Conservation (phyloP, 2,888 invertebrate species). For the Oxystoma pomonae region DNA sequence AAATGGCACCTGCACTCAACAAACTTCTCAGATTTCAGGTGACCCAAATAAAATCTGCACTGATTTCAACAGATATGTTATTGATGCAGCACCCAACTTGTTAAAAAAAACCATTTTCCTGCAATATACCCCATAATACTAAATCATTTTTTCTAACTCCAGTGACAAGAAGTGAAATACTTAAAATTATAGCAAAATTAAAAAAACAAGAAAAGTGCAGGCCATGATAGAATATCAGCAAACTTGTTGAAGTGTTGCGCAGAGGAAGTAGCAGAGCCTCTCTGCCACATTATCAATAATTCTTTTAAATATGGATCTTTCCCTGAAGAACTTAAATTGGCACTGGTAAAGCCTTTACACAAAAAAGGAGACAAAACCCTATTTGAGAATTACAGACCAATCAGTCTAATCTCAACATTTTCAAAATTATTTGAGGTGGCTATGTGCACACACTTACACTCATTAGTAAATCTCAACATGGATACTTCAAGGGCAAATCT, state of each 20-base stretch:
- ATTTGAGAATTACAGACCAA: slow-evolving; percentile 6
- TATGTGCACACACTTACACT: neutral
- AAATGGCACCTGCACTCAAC: neutral
- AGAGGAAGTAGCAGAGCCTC: neutral
- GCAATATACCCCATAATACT: neutral
- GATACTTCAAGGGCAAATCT: neutral
- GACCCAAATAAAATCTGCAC: neutral
- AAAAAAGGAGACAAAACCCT: neutral
- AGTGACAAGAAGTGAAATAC: neutral
- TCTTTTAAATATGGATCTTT: slow-evolving; percentile 4
- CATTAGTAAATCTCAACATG: slow-evolving; percentile 1
- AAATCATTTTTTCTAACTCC: neutral
- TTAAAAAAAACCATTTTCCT: neutral
- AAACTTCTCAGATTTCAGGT: neutral
- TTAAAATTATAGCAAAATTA: neutral
- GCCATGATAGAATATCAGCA: slow-evolving; percentile 6
- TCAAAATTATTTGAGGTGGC: slow-evolving; percentile 7
- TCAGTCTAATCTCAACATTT: neutral
- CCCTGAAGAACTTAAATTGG: slow-evolving; percentile 3
- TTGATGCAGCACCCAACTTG: neutral
- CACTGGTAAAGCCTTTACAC: slow-evolving; percentile 1
- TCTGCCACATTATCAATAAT: slow-evolving; percentile 1
- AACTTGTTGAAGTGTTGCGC: neutral
- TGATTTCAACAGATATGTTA: neutral
- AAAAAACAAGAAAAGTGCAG: slow-evolving; percentile 5